A percentile compares a stretch with the other conserved stretches of the same genome.
phyloP scores from a whole-genome alignment of 2,888 invertebrate genomes.

The Drosophila peninsularis region DNA sequence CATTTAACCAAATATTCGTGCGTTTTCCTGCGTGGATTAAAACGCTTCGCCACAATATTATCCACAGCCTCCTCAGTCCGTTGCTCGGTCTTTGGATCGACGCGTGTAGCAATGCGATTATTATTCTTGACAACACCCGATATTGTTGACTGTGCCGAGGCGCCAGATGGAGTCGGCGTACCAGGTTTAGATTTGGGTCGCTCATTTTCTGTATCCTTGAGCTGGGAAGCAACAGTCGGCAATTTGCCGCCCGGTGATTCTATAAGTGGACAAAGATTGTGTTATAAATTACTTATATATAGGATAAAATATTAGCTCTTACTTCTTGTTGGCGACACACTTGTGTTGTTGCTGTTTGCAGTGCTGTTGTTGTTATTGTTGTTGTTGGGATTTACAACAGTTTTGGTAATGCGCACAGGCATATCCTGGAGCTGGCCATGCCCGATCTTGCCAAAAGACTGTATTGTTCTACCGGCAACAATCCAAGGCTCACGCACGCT shows the following conservation, averaged over 20 bases:
- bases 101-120: constrained; percentile 82
- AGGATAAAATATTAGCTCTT: constrained; percentile 44
- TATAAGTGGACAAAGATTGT: constrained; percentile 6
- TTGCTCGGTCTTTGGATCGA: constrained; percentile 64
- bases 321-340: constrained; percentile 76
- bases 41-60: constrained; percentile 93
- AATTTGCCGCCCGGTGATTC: constrained; percentile 67
- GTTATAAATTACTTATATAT: constrained; percentile 10
- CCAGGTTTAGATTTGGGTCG: constrained; percentile 64
- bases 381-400: constrained; percentile 82
- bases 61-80: constrained; percentile 90
- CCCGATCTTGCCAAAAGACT: constrained; percentile 88
- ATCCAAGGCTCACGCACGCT: constrained; percentile 91
- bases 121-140: constrained; percentile 45
- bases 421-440: constrained; percentile 84
- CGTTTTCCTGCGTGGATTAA: constrained; percentile 91
- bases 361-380: constrained; percentile 58
- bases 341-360: constrained; percentile 58
- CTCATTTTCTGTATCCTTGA: constrained; percentile 75
- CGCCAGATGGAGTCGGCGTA: constrained; percentile 51
- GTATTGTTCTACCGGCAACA: constrained; percentile 91
- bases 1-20: constrained; percentile 94
- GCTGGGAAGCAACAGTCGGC: constrained; percentile 60
- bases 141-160: constrained; percentile 10
- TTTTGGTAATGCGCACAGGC: constrained; percentile 85